Base-by-base conservation (phyloP, 2,113 vertebrate species). In the Phyllostomus hastatus region DNA sequence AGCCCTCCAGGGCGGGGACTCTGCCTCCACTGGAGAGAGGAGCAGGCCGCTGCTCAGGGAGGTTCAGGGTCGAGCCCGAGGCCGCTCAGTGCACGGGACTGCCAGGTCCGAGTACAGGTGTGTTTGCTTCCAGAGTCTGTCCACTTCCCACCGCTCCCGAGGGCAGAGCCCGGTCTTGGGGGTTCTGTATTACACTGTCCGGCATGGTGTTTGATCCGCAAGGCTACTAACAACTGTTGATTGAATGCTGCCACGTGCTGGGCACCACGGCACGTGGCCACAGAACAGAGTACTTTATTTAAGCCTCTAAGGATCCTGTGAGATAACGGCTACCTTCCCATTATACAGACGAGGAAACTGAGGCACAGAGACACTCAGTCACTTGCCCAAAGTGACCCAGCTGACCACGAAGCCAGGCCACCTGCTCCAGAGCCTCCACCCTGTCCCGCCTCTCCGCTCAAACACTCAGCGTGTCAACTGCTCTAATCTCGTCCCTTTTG, bases 201-300 rank as follows among this genome's bases (percentile, higher is more conserved):
- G 14, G 19, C 46, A 35, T 1, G 15, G 11, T 2, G 2, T 31
- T 8, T 14, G 85, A n/a, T 17, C 22, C 9, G 8, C 10, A 66
- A 6, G 19, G 48, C 17, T 7, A 35, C 69, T 4, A 8, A 54
- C 33, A 35, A 2, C 11, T 33, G 16, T 7, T 11, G 19, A 64
- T 1, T 0, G 4, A 17, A 26, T 3, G 24, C 22, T 1, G 4
- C 5, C 61, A 1, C 0, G 0, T 0, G 35, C 70, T 66, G 35
- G 84, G 81, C 2, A 9, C 64, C 2, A 6, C 7, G 64, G 67
- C 57, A 10, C 12, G 85, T 2, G 28, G 41, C 79, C 14, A 6
- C 2, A 10, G 33, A 61, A 76, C 48, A 50, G 10, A 7, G 0
- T 1, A 59, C 61, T 87, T 57, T 66, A n/a, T 35, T 41, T 11